Conservation (phyloP, 2,797 vertebrate species). For the Hephaestus fuliginosus region DNA sequence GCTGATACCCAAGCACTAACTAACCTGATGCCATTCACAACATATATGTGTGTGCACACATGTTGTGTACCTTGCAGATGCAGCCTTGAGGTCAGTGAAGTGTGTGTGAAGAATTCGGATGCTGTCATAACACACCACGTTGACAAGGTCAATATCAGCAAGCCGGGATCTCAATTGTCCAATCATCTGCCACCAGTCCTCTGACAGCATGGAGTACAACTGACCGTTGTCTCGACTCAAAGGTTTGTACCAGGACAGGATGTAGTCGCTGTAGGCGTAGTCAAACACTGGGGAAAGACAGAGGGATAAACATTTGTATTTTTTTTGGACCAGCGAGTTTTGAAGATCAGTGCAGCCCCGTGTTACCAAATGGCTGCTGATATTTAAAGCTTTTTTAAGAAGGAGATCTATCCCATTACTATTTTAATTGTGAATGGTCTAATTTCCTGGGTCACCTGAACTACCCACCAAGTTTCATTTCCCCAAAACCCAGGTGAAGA, state of each 20-base stretch:
- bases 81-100: constrained; percentile 97
- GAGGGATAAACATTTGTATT: background rate
- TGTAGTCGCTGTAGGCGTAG: constrained; percentile 96
- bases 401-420: too few species aligned
- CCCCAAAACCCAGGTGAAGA: constrained; percentile 14
- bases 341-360: background rate
- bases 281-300: constrained; percentile 91
- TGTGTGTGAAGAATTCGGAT: constrained; percentile 93
- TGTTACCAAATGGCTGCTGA: background rate
- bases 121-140: constrained; percentile 93
- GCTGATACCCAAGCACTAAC: background rate
- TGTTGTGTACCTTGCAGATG: constrained; percentile 90
- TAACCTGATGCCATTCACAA: background rate
- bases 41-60: background rate
- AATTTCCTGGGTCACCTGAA: constrained; percentile 1
- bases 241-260: constrained; percentile 94
- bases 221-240: constrained; percentile 94
- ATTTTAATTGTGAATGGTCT: background rate
- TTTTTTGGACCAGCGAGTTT: background rate
- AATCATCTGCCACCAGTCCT: constrained; percentile 97
- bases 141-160: constrained; percentile 93
- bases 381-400: background rate
- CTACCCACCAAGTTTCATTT: constrained; percentile 26
- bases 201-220: constrained; percentile 94
- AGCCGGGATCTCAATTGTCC: constrained; percentile 91